phyloP scores from a whole-genome alignment of 2,888 invertebrate species.

The Parasteatoda lunata region DNA sequence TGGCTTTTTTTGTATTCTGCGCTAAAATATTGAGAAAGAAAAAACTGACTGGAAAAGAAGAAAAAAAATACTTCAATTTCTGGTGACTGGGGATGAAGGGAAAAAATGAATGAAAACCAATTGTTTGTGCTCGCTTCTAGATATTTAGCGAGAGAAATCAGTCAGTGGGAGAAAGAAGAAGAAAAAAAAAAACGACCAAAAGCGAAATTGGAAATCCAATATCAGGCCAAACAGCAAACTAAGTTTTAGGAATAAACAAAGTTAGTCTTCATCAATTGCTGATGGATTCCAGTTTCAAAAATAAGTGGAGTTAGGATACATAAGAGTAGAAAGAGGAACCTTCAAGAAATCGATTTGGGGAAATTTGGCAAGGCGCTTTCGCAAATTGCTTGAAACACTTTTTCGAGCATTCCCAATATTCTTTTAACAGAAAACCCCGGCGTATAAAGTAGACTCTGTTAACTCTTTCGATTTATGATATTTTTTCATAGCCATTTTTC shows the following conservation, averaged over 20 bases:
- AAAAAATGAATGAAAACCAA: constrained; percentile 33
- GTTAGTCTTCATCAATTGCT: constrained; percentile 21
- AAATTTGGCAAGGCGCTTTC: neutral
- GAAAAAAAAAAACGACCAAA: neutral
- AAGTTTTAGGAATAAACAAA: constrained; percentile 35
- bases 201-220: constrained; percentile 17
- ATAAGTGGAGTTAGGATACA: neutral
- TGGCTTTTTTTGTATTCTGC: constrained; percentile 8
- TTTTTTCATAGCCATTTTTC: neutral
- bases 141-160: constrained; percentile 9
- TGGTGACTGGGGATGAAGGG: neutral
- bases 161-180: neutral
- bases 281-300: constrained; percentile 10
- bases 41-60: neutral
- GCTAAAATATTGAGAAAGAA: constrained; percentile 4
- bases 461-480: neutral
- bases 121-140: constrained; percentile 23
- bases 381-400: neutral
- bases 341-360: neutral
- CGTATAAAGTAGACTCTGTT: neutral
- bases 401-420: neutral
- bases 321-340: neutral
- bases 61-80: neutral
- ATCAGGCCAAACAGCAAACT: constrained; percentile 1
- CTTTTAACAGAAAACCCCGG: neutral